phyloP scores from a whole-genome alignment of 2,888 invertebrate species.

The Sinhomidia bicolor region DNA sequence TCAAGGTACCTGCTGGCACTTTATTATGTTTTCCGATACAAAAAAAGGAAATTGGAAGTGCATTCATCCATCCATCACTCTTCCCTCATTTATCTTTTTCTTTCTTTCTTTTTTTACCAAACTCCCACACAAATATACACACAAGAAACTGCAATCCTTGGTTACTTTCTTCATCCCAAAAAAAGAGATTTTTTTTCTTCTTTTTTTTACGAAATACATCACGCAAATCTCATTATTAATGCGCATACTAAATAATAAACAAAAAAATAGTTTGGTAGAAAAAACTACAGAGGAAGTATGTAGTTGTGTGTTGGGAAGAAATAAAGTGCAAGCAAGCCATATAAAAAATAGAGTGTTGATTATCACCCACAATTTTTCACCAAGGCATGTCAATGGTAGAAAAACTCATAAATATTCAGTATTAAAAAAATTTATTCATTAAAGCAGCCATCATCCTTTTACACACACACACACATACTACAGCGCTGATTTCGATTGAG shows the following conservation, averaged over 20 bases:
- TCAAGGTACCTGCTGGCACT: neutral
- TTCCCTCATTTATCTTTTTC: slow-evolving; percentile 34
- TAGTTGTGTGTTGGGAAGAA: neutral
- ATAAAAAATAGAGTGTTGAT: slow-evolving; percentile 19
- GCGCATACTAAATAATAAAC: slow-evolving; percentile 38
- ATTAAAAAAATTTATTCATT: neutral
- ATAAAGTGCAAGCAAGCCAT: neutral
- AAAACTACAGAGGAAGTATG: no score
- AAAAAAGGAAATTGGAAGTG: slow-evolving; percentile 51
- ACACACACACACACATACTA: no score
- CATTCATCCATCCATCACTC: slow-evolving; percentile 63
- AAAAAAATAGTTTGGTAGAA: no score
- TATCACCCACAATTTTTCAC: neutral
- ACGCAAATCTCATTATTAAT: slow-evolving; percentile 37
- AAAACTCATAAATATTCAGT: slow-evolving; percentile 7
- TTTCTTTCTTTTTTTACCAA: neutral
- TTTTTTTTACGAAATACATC: no score
- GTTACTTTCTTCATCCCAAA: no score
- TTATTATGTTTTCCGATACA: neutral
- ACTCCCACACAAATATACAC: neutral
- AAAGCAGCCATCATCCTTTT: no score
- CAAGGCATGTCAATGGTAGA: neutral
- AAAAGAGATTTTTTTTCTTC: neutral
- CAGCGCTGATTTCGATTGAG: no score
- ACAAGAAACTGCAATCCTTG: no score